A percentile compares a stretch with the other conserved stretches of the same genome.
phyloP scores from a whole-genome alignment of 1,140 invertebrate species.

The Eriosoma lanigerum region DNA sequence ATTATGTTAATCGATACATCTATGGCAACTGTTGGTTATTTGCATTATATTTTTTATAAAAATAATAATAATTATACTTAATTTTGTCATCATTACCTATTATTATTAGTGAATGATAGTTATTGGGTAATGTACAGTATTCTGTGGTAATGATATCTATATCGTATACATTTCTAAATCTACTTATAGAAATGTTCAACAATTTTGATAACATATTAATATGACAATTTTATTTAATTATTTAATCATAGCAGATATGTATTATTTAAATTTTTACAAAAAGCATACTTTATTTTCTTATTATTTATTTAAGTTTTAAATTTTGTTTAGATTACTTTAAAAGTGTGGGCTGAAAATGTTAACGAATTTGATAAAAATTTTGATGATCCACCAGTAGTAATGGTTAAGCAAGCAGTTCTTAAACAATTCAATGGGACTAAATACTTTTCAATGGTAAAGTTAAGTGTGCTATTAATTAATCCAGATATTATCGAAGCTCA shows the following conservation, averaged over 20 bases:
- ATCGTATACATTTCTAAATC: too few species aligned
- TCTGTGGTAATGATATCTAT: too few species aligned
- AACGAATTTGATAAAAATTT: background rate
- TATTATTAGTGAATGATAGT: too few species aligned
- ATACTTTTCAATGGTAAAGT: constrained; percentile 18
- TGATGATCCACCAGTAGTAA: background rate
- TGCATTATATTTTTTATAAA: too few species aligned
- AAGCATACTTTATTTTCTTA: background rate
- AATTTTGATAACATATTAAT: too few species aligned
- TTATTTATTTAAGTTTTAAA: background rate
- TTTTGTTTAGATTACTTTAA: constrained; percentile 36
- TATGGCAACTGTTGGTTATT: constrained; percentile 31
- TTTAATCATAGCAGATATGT: too few species aligned
- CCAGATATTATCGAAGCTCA: background rate
- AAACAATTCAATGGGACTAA: constrained; percentile 32
- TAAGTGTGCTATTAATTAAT: constrained; percentile 5
- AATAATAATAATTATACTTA: too few species aligned
- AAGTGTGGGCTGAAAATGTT: constrained; percentile 37
- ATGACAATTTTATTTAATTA: too few species aligned
- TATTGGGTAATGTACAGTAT: too few species aligned
- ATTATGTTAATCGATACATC: constrained; percentile 30
- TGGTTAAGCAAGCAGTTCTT: constrained; percentile 16
- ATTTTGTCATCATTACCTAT: too few species aligned
- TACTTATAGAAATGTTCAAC: too few species aligned
- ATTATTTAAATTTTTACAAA: too few species aligned